Percentiles rank a stretch among this genome's conserved stretches.
Evolutionary conservation across 2,113 vertebrate genomes (phyloP).

Genomic region (Pituophis catenifer): DNA sequence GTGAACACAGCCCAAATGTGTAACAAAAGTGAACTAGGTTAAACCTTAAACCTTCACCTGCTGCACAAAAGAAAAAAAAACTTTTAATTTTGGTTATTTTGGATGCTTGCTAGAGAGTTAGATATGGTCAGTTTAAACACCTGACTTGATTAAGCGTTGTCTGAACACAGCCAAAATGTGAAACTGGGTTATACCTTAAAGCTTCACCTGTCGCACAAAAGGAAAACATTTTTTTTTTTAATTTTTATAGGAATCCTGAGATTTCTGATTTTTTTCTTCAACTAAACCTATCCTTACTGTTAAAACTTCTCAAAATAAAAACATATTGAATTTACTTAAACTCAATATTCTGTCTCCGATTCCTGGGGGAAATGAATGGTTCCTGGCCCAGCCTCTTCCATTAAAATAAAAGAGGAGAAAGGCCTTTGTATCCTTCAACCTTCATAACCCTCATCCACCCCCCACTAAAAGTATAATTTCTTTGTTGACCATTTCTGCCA

Average conservation of each 20-base stretch:
- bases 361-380: slow-evolving; percentile 43
- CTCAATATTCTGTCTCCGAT: slow-evolving; percentile 62
- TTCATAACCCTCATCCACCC: slow-evolving; percentile 9
- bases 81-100: too few relatives aligned
- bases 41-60: background rate
- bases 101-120: too few relatives aligned
- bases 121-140: background rate
- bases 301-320: slow-evolving; percentile 41
- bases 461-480: slow-evolving; percentile 21
- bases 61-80: too few relatives aligned
- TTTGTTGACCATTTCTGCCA: slow-evolving; percentile 53
- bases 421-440: background rate
- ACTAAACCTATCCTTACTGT: background rate
- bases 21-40: background rate
- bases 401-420: slow-evolving; percentile 19
- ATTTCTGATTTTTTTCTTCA: fast-evolving
- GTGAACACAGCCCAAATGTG: background rate
- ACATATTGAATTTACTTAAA: slow-evolving; percentile 62
- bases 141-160: background rate
- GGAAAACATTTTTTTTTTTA: background rate
- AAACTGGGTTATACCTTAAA: background rate
- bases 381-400: background rate
- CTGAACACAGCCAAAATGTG: background rate
- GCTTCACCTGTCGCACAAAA: background rate
- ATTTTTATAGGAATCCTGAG: too few relatives aligned